These are phyloP conservation scores for Sarcophaga peregrina DNA, from an alignment of 1,140 invertebrate species.

Conservation along the genomic window DNA sequence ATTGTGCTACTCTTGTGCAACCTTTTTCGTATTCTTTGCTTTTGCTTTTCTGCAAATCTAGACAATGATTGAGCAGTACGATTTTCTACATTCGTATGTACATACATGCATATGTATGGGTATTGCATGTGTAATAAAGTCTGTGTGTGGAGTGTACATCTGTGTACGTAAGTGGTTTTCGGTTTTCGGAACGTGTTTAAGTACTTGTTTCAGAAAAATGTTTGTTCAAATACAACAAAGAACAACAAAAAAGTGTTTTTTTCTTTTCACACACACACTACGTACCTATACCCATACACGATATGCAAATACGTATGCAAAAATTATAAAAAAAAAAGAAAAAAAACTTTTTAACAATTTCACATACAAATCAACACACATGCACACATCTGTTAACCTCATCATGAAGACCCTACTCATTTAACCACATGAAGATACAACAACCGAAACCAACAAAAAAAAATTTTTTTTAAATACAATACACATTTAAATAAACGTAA, in stretches of 20 bases:
- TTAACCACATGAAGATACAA: conserved; percentile 28
- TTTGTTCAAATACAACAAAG: background rate
- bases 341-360: conserved; percentile 28
- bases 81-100: background rate
- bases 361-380: conserved; percentile 26
- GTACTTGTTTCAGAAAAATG: conserved; percentile 32
- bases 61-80: background rate
- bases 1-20: background rate
- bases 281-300: background rate
- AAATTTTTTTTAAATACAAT: background rate
- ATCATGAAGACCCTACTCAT: conserved; percentile 9
- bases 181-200: conserved; percentile 37
- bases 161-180: conserved; percentile 27
- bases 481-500: too few species aligned
- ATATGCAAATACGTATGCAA: background rate
- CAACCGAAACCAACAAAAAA: background rate
- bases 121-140: background rate
- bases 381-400: background rate
- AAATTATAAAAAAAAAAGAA: too few species aligned
- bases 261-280: conserved; percentile 1
- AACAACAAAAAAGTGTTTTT: background rate
- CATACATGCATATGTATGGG: background rate
- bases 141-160: background rate
- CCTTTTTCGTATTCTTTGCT: too few species aligned
- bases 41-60: background rate